phyloP scores from a whole-genome alignment of 1,140 invertebrate genomes.

The Megathymus violae region DNA sequence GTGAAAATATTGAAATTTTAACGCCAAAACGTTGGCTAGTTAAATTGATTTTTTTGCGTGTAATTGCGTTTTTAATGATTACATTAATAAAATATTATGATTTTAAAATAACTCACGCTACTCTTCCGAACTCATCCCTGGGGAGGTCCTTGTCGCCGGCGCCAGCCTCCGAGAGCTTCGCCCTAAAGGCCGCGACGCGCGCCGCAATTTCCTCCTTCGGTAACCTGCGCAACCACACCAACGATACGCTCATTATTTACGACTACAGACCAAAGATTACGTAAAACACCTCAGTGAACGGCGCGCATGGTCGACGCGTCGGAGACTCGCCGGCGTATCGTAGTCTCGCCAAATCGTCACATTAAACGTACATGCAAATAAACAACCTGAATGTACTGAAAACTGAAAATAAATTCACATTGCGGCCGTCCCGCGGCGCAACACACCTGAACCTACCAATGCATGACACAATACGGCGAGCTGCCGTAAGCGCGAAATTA shows the following conservation, averaged over 20 bases:
- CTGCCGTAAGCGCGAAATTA: slow-evolving; percentile 70
- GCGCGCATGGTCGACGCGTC: slow-evolving; percentile 9
- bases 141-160: slow-evolving; percentile 84
- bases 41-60: too few species aligned
- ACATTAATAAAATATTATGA: too few species aligned
- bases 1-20: too few species aligned
- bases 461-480: slow-evolving; percentile 64
- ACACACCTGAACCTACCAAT: slow-evolving; percentile 67
- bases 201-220: slow-evolving; percentile 90
- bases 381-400: slow-evolving; percentile 51
- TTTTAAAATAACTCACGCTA: slow-evolving; percentile 86
- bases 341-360: slow-evolving; percentile 20
- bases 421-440: slow-evolving; percentile 36
- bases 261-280: slow-evolving; percentile 18
- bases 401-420: slow-evolving; percentile 59
- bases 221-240: slow-evolving; percentile 86
- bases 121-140: slow-evolving; percentile 90
- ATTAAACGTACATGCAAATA: slow-evolving; percentile 30
- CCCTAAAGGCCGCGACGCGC: slow-evolving; percentile 91
- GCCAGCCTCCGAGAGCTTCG: slow-evolving; percentile 89
- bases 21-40: too few species aligned
- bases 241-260: slow-evolving; percentile 70
- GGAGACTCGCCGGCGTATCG: slow-evolving; percentile 10
- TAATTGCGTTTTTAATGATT: too few species aligned
- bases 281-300: slow-evolving; percentile 5